phyloP scores from a whole-genome alignment of 2,888 invertebrate species.

The Cheilosia urbana region DNA sequence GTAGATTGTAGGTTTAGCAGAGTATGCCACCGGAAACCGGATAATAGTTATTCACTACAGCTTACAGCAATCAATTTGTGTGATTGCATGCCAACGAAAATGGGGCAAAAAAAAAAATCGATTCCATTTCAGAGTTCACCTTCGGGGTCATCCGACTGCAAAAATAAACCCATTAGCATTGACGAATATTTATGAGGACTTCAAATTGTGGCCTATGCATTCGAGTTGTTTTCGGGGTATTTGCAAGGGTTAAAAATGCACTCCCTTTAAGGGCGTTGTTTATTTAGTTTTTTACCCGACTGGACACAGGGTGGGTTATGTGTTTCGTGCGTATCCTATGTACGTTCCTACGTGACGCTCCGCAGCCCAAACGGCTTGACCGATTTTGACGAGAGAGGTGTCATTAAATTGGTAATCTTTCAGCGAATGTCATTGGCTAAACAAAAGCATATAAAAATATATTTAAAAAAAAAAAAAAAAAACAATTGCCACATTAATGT shows the following conservation, averaged over 20 bases:
- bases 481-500: too few relatives aligned
- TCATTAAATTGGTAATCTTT: too few relatives aligned
- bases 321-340: too few relatives aligned
- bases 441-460: too few relatives aligned
- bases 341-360: too few relatives aligned
- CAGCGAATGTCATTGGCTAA: too few relatives aligned
- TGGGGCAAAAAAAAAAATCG: not conserved
- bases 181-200: conserved; percentile 53
- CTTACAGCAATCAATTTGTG: conserved; percentile 55
- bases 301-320: too few relatives aligned
- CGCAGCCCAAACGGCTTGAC: too few relatives aligned
- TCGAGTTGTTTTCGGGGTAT: not conserved
- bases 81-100: conserved; percentile 57
- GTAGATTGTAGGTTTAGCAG: conserved; percentile 3
- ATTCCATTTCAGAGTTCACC: conserved; percentile 37
- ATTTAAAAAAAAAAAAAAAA: too few relatives aligned
- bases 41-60: conserved; percentile 29
- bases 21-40: conserved; percentile 30
- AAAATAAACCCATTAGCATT: conserved; percentile 46
- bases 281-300: too few relatives aligned
- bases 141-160: conserved; percentile 51
- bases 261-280: not conserved
- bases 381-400: too few relatives aligned
- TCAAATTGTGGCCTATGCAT: not conserved
- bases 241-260: not conserved